Evolutionary conservation across 1,140 invertebrate species (phyloP), one percentile per base, ranked within the genome.

Genomic region (Meloidogyne floridensis): DNA sequence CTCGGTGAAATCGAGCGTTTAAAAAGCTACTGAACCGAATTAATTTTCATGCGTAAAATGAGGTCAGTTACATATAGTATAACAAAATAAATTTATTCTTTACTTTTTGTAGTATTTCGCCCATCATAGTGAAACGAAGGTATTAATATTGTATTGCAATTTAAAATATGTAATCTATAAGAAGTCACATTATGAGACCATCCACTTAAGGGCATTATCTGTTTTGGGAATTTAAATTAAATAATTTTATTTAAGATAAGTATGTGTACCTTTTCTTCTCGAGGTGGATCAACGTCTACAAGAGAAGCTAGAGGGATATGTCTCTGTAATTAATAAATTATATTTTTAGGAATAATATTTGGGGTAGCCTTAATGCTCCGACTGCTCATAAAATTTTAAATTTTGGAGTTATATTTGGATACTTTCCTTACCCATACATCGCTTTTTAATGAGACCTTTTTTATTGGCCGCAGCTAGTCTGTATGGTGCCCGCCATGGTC

Each of bases 71-170:
- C 3, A 47, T 32, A 32, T 32, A 32, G 18, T 18, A 51, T 56
- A n/a, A 69, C 8, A 15, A 72, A 69, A 72, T 47, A n/a, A 20
- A 20, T 20, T 53, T 73, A 42, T 11, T 3, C 72, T 15, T 13
- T n/a, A 32, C n/a, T 13, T 13, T 9, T 82, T 70, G 77, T 20
- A 78, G 18, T 18, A 43, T 53, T 80, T 70, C 78, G 43, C 5
- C 54, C 53, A 75, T 87, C 77, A 78, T 80, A 88, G 74, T 74
- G 82, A 74, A 87, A 87, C 4, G 86, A 87, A 15, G 86, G 86
- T 32, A 88, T 84, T 10, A 88, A 81, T 70, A 88, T 83, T n/a
- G 87, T 88, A 75, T 88, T 88, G 69, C 87, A 88, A 81, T 88
- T 88, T 15, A 88, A 53, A 70, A 88, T 83, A 56, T 89, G 87